Base-by-base conservation (phyloP, 2,797 vertebrate genomes). In the Ara ararauna region DNA sequence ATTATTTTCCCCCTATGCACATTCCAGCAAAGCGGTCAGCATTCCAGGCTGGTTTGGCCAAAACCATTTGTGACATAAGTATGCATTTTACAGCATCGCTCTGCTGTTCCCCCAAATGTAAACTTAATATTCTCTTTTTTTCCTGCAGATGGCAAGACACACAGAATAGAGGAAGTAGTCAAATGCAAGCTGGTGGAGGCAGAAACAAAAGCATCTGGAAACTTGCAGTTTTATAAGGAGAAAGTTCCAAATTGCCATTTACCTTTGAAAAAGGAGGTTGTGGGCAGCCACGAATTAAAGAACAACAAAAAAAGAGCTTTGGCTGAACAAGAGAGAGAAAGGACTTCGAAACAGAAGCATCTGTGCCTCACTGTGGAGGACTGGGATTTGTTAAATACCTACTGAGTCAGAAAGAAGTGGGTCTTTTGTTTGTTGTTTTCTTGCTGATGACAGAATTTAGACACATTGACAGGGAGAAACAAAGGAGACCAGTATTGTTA, bases 321-420 rank as follows among this genome's bases (percentile, higher is more conserved):
- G 50, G 92, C 94, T 77, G 96, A 98, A 38, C 96, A 96, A 67
- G 95, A 88, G 22, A 94, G 85, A 61, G 98, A 98, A 74, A 84
- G 77, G 68, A 95, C 97, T 23, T 91, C 97, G 44, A 99, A 99
- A 93, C 98, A 98, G 77, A 97, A 97, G 38, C 97, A 97, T 24
- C 90, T 98, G 30, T 96, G 98, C 93, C 96, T 99, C 40, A 97
- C 98, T 42, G 92, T 97, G 65, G 98, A 99, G 87, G 99, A 99
- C 96, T 97, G 98, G 93, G 98, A 99, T 93, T 97, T 99, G 95
- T 96, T 99, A 95, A 99, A 99, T 96, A 98, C 98, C 94, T 99
- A 99, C 91, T 99, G 97, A 99, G 94, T 94, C 54, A 95, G 78
- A 89, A 87, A 91, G 85, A 93, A 93, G 72, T 36, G 83, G 83